These are phyloP conservation scores for Drosophila flavopinicola DNA, from an alignment of 2,888 invertebrate species.

Conservation along the genomic window DNA sequence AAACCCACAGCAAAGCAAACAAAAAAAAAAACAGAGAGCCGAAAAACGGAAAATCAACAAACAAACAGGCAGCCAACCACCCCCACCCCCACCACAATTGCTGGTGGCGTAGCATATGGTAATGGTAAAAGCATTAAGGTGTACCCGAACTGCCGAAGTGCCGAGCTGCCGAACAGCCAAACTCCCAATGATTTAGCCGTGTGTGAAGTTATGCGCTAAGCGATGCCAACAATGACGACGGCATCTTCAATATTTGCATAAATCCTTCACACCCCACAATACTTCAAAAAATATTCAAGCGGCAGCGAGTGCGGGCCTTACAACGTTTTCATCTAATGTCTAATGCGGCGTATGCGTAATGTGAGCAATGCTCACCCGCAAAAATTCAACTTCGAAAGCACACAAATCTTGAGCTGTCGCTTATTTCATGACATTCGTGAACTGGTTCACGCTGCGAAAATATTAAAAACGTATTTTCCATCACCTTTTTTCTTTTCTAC, in stretches of 20 bases:
- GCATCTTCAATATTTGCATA: constrained; percentile 76
- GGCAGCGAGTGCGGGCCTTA: constrained; percentile 39
- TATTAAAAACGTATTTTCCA: not conserved
- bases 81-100: not conserved
- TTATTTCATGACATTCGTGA: constrained; percentile 10
- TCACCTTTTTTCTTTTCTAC: too few relatives aligned
- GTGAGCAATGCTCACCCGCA: constrained; percentile 27
- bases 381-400: constrained; percentile 23
- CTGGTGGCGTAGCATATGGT: constrained; percentile 57
- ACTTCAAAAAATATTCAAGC: constrained; percentile 62
- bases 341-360: constrained; percentile 62
- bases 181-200: constrained; percentile 48
- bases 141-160: constrained; percentile 29
- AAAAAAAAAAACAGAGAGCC: constrained; percentile 67
- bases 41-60: constrained; percentile 75
- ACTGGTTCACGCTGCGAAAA: constrained; percentile 1
- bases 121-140: constrained; percentile 78
- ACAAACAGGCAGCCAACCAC: constrained; percentile 47
- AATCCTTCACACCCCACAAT: constrained; percentile 59
- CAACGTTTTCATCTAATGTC: constrained; percentile 54
- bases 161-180: constrained; percentile 1
- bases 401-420: not conserved
- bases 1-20: constrained; percentile 59
- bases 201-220: constrained; percentile 71
- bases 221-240: constrained; percentile 66